Percentiles rank a stretch among this genome's conserved stretches.
phyloP scores from a whole-genome alignment of 2,888 invertebrate genomes.

The Clitarchus hookeri region DNA sequence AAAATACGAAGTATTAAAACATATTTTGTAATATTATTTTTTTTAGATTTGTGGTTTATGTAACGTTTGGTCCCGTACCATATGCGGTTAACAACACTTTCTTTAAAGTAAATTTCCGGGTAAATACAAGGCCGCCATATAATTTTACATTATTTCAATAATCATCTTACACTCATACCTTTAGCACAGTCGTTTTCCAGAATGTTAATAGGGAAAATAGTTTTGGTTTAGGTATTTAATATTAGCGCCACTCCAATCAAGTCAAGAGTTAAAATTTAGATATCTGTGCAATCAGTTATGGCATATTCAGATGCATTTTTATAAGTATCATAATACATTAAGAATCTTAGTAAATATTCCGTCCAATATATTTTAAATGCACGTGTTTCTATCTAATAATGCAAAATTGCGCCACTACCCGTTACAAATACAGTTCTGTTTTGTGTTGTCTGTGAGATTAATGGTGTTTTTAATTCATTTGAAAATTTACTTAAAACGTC shows the following conservation, averaged over 20 bases:
- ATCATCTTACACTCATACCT: not conserved
- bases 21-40: not conserved
- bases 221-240: not conserved
- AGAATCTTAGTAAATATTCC: not conserved
- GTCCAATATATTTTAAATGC: not conserved
- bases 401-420: not conserved
- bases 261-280: not conserved
- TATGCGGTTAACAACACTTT: not conserved
- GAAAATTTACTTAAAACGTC: not conserved
- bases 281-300: not conserved
- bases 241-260: not conserved
- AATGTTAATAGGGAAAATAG: not conserved
- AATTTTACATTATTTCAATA: not conserved
- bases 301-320: not conserved
- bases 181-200: not conserved
- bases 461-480: not conserved
- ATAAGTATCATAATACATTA: not conserved
- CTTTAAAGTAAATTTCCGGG: not conserved
- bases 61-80: constrained; percentile 6
- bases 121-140: not conserved
- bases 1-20: not conserved
- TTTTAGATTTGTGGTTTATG: not conserved
- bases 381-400: not conserved
- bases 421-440: not conserved
- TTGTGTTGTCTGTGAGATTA: not conserved